Percentiles rank a stretch among this genome's conserved stretches.
phyloP scores from a whole-genome alignment of 2,797 vertebrate genomes.

The Mus spretus region DNA sequence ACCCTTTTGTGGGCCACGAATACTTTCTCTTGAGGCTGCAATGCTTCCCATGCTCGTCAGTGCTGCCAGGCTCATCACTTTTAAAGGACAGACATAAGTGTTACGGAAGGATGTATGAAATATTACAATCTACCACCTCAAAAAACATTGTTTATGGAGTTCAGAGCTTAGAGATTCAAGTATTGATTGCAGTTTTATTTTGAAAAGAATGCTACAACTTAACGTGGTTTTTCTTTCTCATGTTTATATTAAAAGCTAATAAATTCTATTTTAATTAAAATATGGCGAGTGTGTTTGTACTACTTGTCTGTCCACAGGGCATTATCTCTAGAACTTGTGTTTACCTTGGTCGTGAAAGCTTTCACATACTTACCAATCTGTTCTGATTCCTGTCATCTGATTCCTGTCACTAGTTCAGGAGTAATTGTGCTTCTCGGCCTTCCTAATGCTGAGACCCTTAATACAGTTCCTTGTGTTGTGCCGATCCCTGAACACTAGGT shows the following conservation, averaged over 20 bases:
- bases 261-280: conserved; percentile 94
- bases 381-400: background rate
- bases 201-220: conserved; percentile 90
- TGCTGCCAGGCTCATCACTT: conserved; percentile 58
- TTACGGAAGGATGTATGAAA: conserved; percentile 75
- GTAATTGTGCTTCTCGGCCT: background rate
- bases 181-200: conserved; percentile 88
- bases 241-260: conserved; percentile 93
- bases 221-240: conserved; percentile 91
- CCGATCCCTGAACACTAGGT: background rate
- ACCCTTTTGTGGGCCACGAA: conserved; percentile 72
- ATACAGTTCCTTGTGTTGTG: background rate
- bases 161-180: conserved; percentile 88
- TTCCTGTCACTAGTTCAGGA: background rate
- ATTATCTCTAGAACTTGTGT: background rate
- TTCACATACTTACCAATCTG: background rate
- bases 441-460: background rate
- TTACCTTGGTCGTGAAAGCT: background rate
- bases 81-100: conserved; percentile 73
- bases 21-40: conserved; percentile 73
- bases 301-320: conserved; percentile 29
- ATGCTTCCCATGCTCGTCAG: conserved; percentile 67
- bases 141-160: conserved; percentile 82
- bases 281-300: conserved; percentile 82
- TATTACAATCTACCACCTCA: conserved; percentile 86